A percentile compares a stretch with the other conserved stretches of the same genome.
Conservation (phyloP, 2,888 invertebrate genomes). For the Elegia similella region DNA sequence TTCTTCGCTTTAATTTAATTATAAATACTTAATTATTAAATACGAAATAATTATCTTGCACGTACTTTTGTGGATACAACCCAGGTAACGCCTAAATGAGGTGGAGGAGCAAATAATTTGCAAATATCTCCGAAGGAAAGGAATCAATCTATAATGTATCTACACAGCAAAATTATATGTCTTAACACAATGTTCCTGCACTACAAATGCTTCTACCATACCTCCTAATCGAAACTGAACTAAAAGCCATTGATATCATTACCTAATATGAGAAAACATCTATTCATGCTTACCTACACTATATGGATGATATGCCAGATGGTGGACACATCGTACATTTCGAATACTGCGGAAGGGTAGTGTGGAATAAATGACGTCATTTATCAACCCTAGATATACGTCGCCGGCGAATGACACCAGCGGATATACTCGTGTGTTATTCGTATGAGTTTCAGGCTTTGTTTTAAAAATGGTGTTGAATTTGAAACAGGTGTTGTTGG, state of each 20-base stretch:
- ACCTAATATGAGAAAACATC: neutral
- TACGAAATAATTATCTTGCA: too few relatives aligned
- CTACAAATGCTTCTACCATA: too few relatives aligned
- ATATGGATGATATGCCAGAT: constrained; percentile 34
- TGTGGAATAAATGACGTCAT: constrained; percentile 47
- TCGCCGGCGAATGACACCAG: constrained; percentile 40
- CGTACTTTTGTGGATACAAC: too few relatives aligned
- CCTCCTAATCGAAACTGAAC: too few relatives aligned
- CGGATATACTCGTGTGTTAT: constrained; percentile 35
- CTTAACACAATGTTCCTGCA: too few relatives aligned
- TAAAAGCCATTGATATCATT: neutral
- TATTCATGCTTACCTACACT: constrained; percentile 18
- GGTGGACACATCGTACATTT: constrained; percentile 32
- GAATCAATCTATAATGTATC: too few relatives aligned
- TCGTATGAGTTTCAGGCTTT: constrained; percentile 27
- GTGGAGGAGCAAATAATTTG: too few relatives aligned
- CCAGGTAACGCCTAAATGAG: too few relatives aligned
- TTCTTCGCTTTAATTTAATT: too few relatives aligned
- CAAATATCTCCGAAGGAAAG: too few relatives aligned
- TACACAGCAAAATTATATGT: too few relatives aligned
- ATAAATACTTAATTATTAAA: too few relatives aligned
- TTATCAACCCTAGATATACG: constrained; percentile 40
- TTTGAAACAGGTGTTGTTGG: constrained; percentile 49
- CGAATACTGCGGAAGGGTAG: constrained; percentile 33
- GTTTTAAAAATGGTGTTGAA: constrained; percentile 36